These are phyloP conservation scores for Hydropsyche tenuis DNA, from an alignment of 1,140 invertebrate genomes.

Conservation along the genomic window DNA sequence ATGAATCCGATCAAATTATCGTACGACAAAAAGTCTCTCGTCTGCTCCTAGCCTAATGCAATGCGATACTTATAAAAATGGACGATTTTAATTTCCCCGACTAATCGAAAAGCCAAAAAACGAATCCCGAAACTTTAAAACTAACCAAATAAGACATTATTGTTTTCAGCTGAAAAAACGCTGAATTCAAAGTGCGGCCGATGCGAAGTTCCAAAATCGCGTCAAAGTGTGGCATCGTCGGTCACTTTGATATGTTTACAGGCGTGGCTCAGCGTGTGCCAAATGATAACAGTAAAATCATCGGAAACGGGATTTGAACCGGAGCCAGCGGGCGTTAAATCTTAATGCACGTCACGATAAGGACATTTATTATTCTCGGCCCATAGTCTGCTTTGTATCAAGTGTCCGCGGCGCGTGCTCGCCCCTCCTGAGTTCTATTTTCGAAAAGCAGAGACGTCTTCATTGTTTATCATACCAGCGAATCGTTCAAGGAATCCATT, in stretches of 20 bases:
- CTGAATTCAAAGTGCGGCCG: background rate
- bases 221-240: background rate
- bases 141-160: too few relatives aligned
- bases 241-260: slow-evolving; percentile 36
- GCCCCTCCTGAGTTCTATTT: slow-evolving; percentile 18
- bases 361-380: slow-evolving; percentile 46
- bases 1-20: too few relatives aligned
- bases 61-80: too few relatives aligned
- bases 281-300: slow-evolving; percentile 41
- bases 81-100: too few relatives aligned
- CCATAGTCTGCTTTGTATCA: slow-evolving; percentile 44
- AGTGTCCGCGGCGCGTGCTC: slow-evolving; percentile 14
- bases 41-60: too few relatives aligned
- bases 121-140: too few relatives aligned
- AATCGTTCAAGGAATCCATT: too few relatives aligned
- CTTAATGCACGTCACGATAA: slow-evolving; percentile 49
- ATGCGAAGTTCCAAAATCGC: too few relatives aligned
- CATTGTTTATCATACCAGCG: too few relatives aligned
- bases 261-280: slow-evolving; percentile 28
- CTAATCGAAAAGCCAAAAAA: too few relatives aligned
- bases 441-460: background rate
- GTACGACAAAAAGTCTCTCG: too few relatives aligned
- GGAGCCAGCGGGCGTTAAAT: slow-evolving; percentile 43
- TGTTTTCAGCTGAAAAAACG: too few relatives aligned
- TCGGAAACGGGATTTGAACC: slow-evolving; percentile 39